phyloP scores from a whole-genome alignment of 2,113 vertebrate genomes.

The Urocynchramus pylzowi region DNA sequence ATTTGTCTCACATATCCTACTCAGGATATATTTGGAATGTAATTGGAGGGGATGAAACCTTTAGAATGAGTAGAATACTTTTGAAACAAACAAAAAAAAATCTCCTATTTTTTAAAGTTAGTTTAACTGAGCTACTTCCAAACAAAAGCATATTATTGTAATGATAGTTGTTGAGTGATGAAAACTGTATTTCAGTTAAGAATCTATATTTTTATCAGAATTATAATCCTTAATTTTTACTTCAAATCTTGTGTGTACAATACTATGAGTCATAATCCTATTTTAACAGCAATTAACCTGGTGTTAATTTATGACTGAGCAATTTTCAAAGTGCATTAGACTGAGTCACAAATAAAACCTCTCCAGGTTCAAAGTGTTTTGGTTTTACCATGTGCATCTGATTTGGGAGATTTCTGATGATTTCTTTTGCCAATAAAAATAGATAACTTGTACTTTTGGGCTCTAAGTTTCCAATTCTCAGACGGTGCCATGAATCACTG shows the following conservation, averaged over 20 bases:
- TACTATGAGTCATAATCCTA: not conserved
- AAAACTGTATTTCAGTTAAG: not conserved
- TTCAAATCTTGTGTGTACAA: not conserved
- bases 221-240: not conserved
- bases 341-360: not conserved
- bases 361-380: not conserved
- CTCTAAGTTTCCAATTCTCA: not conserved
- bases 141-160: not conserved
- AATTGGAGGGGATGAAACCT: not conserved
- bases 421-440: not conserved
- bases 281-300: not conserved
- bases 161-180: not conserved
- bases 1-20: not conserved
- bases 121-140: not conserved
- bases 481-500: not conserved
- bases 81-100: not conserved
- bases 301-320: not conserved
- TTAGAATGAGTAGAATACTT: not conserved
- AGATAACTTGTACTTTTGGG: not conserved
- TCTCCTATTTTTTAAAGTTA: not conserved
- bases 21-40: not conserved
- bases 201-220: not conserved
- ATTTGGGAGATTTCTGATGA: not conserved
- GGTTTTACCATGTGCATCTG: not conserved
- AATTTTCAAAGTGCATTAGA: not conserved